Conservation (phyloP, 2,797 vertebrate species). For the Megalops cyprinoides region DNA sequence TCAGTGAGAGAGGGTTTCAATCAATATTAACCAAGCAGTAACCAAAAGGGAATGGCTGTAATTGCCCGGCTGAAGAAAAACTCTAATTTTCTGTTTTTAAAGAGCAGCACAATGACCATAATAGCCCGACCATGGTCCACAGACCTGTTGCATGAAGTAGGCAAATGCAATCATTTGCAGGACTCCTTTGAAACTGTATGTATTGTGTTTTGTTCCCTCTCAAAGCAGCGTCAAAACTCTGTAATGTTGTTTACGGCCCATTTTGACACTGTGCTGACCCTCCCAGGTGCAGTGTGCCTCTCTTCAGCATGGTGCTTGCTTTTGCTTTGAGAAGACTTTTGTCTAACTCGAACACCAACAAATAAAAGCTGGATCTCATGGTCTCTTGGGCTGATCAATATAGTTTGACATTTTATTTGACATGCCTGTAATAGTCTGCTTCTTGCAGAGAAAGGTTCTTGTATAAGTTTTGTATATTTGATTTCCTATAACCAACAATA, state of each 20-base stretch:
- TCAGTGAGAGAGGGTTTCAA: constrained; percentile 46
- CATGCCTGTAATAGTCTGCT: background rate
- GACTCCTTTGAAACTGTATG: background rate
- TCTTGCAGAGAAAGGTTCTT: background rate
- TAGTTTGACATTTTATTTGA: background rate
- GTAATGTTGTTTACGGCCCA: background rate
- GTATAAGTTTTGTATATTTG: background rate
- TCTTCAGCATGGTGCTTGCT: background rate
- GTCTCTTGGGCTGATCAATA: background rate
- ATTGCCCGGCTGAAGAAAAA: constrained; percentile 53
- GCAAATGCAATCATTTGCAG: background rate
- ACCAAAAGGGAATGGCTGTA: constrained; percentile 50
- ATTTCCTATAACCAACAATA: background rate
- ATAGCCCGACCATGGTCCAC: background rate
- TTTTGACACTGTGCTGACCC: background rate
- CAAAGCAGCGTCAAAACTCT: background rate
- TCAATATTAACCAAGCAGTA: constrained; percentile 56
- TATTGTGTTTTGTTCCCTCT: background rate
- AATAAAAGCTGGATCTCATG: background rate
- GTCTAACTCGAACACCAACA: background rate
- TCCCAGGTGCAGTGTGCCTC: background rate
- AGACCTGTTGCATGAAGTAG: background rate
- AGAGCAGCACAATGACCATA: background rate
- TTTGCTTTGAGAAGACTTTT: background rate
- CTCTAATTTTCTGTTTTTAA: constrained; percentile 43